Conservation (phyloP, 2,113 vertebrate species). For the Ictidomys tridecemlineatus region DNA sequence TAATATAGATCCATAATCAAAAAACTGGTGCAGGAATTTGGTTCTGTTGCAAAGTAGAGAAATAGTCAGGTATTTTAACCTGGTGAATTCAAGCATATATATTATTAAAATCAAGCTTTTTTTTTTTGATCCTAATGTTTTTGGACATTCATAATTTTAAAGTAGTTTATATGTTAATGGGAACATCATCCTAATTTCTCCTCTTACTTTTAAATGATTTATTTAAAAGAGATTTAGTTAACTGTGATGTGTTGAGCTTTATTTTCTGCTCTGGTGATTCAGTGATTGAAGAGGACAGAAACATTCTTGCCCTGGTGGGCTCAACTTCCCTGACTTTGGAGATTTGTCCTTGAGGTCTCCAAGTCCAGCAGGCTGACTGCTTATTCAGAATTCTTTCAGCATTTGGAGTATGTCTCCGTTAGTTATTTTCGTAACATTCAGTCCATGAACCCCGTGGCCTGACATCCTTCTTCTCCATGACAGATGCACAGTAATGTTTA, state of each 20-base stretch:
- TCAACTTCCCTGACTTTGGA: neutral
- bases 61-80: neutral
- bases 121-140: neutral
- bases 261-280: neutral
- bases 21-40: neutral
- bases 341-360: neutral
- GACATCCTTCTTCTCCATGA: neutral
- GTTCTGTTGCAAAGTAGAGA: neutral
- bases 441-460: neutral
- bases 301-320: neutral
- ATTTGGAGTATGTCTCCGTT: neutral
- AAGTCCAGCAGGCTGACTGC: neutral
- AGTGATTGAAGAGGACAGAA: neutral
- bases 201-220: neutral
- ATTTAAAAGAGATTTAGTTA: neutral
- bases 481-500: neutral
- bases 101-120: neutral
- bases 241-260: neutral
- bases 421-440: neutral
- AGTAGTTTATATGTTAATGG: neutral
- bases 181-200: neutral
- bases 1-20: neutral
- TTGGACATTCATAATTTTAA: neutral
- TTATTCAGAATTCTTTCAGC: neutral
- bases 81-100: neutral